Conservation (phyloP, 2,113 vertebrate genomes). For the Bungarus multicinctus region DNA sequence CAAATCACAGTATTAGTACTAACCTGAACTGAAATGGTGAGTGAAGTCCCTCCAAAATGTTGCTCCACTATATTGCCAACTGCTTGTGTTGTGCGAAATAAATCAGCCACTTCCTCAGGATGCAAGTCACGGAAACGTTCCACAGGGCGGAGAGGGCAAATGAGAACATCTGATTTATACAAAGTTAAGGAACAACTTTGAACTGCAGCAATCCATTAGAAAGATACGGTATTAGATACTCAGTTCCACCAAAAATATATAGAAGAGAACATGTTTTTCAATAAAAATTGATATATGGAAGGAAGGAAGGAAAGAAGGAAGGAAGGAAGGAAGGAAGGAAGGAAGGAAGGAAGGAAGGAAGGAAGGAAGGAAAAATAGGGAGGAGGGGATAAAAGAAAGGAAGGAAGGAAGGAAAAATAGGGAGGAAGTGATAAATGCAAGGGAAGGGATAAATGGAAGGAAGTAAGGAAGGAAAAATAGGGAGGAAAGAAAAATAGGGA, state of each 20-base stretch:
- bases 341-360: too few species aligned
- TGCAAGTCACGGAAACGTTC: slow-evolving; percentile 84
- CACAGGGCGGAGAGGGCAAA: slow-evolving; percentile 82
- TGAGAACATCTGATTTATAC: slow-evolving; percentile 78
- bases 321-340: too few species aligned
- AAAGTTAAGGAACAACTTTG: slow-evolving; percentile 67
- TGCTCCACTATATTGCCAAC: slow-evolving; percentile 82
- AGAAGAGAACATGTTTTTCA: neutral
- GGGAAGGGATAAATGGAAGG: neutral
- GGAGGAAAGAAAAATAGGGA: neutral
- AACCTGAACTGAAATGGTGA: slow-evolving; percentile 89
- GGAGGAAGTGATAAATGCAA: too few species aligned
- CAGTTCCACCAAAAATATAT: neutral
- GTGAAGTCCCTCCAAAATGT: slow-evolving; percentile 82
- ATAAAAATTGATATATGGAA: neutral
- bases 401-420: too few species aligned
- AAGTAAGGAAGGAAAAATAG: neutral
- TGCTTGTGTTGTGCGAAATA: slow-evolving; percentile 77
- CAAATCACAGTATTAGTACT: slow-evolving; percentile 34
- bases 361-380: too few species aligned
- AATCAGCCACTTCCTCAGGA: slow-evolving; percentile 82
- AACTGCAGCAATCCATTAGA: neutral
- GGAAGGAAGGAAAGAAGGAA: too few species aligned
- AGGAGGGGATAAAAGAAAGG: too few species aligned
- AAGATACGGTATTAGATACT: neutral